These are phyloP conservation scores for Furcifer pardalis DNA, from an alignment of 2,797 vertebrate species.

Conservation along the genomic window DNA sequence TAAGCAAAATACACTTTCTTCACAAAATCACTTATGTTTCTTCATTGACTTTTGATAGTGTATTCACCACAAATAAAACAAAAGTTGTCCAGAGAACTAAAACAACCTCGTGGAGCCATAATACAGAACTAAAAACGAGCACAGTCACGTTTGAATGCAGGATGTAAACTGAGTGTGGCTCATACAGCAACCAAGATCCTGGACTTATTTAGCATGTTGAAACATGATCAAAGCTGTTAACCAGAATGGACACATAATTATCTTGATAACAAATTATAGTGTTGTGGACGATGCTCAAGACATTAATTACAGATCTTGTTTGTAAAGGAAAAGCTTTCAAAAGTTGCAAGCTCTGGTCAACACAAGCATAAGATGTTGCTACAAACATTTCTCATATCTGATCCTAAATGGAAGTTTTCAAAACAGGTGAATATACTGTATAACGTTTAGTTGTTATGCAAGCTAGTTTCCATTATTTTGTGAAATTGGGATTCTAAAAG, in stretches of 20 bases:
- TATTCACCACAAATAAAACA: no score
- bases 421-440: neutral
- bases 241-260: neutral
- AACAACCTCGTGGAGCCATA: no score
- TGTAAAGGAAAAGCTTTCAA: neutral
- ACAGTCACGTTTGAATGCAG: no score
- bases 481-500: neutral
- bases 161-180: no score
- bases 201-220: no score
- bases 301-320: conserved; percentile 2
- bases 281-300: neutral
- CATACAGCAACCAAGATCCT: no score
- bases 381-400: neutral
- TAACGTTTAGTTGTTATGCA: neutral
- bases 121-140: no score
- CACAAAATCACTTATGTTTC: no score
- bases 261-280: neutral
- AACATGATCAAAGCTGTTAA: no score
- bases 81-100: no score
- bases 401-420: neutral
- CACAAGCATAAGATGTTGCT: neutral
- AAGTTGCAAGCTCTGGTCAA: neutral
- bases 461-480: neutral
- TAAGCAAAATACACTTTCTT: no score
- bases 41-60: no score